These are phyloP conservation scores for Sycophaga agraensis DNA, from an alignment of 1,140 invertebrate genomes.

Conservation along the genomic window DNA sequence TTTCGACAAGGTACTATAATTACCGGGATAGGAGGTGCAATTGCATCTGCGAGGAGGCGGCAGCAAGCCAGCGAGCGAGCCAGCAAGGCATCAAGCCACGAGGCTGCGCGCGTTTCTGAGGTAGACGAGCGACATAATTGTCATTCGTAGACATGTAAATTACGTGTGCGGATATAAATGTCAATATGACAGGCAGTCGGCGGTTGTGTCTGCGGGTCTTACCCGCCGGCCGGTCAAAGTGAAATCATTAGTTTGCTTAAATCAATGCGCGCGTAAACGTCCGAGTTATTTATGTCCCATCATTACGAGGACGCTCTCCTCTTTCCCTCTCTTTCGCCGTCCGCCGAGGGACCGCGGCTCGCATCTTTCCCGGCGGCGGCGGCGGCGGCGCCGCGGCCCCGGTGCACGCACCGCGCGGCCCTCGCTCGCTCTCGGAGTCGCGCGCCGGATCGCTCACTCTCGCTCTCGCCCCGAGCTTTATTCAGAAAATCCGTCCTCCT, in stretches of 20 bases:
- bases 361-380: no score
- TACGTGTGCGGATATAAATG: constrained; percentile 53
- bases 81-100: no score
- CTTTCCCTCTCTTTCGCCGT: constrained; percentile 36
- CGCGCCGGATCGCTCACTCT: no score
- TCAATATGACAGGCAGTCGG: constrained; percentile 54
- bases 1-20: constrained; percentile 26
- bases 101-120: constrained; percentile 12
- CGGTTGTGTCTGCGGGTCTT: constrained; percentile 44
- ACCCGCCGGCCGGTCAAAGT: constrained; percentile 52
- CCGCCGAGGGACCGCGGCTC: no score
- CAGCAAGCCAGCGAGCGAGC: no score
- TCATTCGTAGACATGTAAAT: constrained; percentile 57
- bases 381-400: no score
- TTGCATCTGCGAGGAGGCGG: constrained; percentile 19
- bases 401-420: no score
- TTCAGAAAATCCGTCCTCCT: constrained; percentile 13
- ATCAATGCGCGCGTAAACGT: constrained; percentile 60
- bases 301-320: constrained; percentile 56
- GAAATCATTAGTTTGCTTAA: constrained; percentile 61
- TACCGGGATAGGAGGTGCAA: constrained; percentile 23
- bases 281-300: constrained; percentile 58
- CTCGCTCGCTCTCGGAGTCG: no score
- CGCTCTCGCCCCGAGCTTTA: constrained; percentile 12
- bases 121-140: constrained; percentile 44